A percentile compares a stretch with the other conserved stretches of the same genome.
phyloP scores from a whole-genome alignment of 2,113 vertebrate species.

The Xiphophorus hellerii region DNA sequence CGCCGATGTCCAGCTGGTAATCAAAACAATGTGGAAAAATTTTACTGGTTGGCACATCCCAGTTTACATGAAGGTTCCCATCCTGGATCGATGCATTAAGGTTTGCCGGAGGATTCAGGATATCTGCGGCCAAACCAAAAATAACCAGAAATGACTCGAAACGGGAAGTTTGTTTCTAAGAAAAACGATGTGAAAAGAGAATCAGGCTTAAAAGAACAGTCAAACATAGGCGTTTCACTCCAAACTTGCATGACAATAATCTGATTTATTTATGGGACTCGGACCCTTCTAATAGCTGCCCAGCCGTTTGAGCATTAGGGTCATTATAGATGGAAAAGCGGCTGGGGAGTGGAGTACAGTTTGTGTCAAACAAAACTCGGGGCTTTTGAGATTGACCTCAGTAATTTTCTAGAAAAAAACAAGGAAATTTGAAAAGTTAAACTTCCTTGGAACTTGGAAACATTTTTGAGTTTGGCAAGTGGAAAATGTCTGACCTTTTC shows the following conservation, averaged over 20 bases:
- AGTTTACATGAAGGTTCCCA: conserved; percentile 40
- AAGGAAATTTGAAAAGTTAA: no score
- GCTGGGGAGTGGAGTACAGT: no score
- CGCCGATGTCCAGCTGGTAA: conserved; percentile 52
- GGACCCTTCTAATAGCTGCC: not conserved
- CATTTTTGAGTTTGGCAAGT: no score
- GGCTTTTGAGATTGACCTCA: no score
- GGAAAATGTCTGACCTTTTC: no score
- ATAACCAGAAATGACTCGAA: not conserved
- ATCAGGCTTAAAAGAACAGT: not conserved
- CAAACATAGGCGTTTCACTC: not conserved
- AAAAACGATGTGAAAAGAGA: not conserved
- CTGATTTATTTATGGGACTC: not conserved
- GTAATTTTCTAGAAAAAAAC: no score
- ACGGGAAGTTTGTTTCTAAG: not conserved
- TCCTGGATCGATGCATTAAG: conserved; percentile 37
- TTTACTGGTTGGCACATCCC: not conserved
- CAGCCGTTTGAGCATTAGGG: not conserved
- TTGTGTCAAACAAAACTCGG: no score
- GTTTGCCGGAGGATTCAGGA: conserved; percentile 45
- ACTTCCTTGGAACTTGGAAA: no score
- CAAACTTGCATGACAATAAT: not conserved
- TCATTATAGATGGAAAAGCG: no score
- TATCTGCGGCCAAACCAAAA: conserved; percentile 44
- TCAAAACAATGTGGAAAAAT: rapidly evolving